Conservation (phyloP, 1,140 invertebrate species). For the Hylyphantes graminicola region DNA sequence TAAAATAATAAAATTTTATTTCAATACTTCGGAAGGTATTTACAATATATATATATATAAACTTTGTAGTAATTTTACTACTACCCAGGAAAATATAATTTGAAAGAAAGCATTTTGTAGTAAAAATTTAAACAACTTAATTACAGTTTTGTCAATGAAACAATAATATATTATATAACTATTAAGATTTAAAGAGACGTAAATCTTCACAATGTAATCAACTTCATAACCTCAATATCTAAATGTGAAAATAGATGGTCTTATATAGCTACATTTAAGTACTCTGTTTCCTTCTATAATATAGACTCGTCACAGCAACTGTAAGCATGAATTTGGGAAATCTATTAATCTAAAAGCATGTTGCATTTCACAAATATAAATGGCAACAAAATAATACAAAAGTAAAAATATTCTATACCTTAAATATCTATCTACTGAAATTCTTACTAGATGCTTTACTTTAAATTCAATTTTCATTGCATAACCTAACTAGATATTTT, state of each 20-base stretch:
- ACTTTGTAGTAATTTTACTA: no score
- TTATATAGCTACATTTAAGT: constrained; percentile 7
- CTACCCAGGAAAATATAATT: neutral
- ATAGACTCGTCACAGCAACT: neutral
- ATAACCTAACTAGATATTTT: constrained; percentile 16
- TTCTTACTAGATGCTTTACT: no score
- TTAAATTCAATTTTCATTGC: constrained; percentile 2
- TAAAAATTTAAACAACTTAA: neutral
- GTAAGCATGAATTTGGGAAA: constrained; percentile 1
- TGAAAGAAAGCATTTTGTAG: constrained; percentile 1
- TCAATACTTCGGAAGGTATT: no score
- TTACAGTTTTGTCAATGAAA: neutral
- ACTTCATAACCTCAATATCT: no score
- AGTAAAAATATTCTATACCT: neutral
- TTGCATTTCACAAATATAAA: constrained; percentile 4
- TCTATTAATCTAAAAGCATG: constrained; percentile 11
- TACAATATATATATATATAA: no score
- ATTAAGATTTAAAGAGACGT: no score
- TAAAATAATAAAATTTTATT: no score
- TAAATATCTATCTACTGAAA: neutral
- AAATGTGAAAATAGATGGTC: no score
- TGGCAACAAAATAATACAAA: neutral
- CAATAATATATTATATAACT: no score
- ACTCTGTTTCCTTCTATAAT: neutral
- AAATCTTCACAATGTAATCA: no score